Evolutionary conservation across 2,888 invertebrate genomes (phyloP).

Genomic region (Schizaphis graminum): DNA sequence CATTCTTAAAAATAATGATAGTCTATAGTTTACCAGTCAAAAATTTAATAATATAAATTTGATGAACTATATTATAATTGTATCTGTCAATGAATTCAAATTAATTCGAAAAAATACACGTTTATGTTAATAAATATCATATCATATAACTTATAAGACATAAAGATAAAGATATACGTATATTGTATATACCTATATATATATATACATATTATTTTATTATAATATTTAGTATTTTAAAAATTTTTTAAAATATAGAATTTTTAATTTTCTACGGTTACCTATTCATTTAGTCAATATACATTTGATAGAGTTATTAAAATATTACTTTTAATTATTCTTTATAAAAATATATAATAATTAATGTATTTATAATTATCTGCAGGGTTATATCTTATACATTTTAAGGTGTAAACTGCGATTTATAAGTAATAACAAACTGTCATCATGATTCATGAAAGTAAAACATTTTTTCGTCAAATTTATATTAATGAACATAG

Average conservation of each 20-base stretch:
- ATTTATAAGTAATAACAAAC: too few species aligned
- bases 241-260: not conserved
- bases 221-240: not conserved
- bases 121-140: not conserved
- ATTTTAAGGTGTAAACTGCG: not conserved
- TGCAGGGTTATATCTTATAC: not conserved
- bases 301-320: not conserved
- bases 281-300: not conserved
- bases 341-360: not conserved
- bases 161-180: too few species aligned
- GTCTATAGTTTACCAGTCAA: not conserved
- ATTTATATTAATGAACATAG: conserved; percentile 22
- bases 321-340: not conserved
- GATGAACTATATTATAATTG: not conserved
- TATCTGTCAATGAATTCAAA: not conserved
- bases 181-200: too few species aligned
- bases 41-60: not conserved
- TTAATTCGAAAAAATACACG: not conserved
- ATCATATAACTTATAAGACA: not conserved
- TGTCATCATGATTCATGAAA: too few species aligned
- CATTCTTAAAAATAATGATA: not conserved
- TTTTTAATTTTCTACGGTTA: not conserved
- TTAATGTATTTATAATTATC: not conserved
- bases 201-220: not conserved
- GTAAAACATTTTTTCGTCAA: not conserved